phyloP scores from a whole-genome alignment of 2,113 vertebrate genomes.

The Gopherus evgoodei region DNA sequence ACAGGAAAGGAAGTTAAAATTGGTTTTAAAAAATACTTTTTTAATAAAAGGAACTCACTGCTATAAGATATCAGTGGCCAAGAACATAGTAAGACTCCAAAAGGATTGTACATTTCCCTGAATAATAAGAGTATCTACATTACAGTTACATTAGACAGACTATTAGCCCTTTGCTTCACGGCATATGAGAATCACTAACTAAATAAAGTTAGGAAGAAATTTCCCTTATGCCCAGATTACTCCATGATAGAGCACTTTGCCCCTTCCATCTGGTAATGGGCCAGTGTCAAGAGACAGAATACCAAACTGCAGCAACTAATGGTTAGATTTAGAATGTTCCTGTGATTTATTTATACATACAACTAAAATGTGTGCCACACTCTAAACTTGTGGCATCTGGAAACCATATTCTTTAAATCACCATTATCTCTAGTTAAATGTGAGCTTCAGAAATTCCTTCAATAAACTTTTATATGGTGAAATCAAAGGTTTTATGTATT shows the following conservation, averaged over 20 bases:
- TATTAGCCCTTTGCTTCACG: background rate
- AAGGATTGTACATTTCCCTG: fast-evolving
- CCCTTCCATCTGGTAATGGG: background rate
- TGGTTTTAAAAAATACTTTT: background rate
- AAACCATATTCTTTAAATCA: constrained; percentile 49
- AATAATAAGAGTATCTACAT: background rate
- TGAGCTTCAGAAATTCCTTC: constrained; percentile 45
- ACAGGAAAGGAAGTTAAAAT: background rate
- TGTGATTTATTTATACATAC: background rate
- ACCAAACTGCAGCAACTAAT: background rate
- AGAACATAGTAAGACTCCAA: background rate
- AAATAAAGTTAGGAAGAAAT: background rate
- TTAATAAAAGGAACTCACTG: background rate
- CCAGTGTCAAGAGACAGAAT: background rate
- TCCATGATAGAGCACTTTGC: background rate
- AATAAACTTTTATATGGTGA: constrained; percentile 50
- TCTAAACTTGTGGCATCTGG: constrained; percentile 46
- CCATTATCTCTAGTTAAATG: constrained; percentile 42
- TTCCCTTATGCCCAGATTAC: background rate
- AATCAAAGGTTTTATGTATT: constrained; percentile 37
- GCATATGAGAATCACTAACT: background rate
- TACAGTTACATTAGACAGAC: background rate
- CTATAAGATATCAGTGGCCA: background rate
- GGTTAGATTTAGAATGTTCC: background rate
- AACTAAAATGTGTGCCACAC: background rate